Conservation (phyloP, 1,140 invertebrate species). For the Phthorimaea operculella region DNA sequence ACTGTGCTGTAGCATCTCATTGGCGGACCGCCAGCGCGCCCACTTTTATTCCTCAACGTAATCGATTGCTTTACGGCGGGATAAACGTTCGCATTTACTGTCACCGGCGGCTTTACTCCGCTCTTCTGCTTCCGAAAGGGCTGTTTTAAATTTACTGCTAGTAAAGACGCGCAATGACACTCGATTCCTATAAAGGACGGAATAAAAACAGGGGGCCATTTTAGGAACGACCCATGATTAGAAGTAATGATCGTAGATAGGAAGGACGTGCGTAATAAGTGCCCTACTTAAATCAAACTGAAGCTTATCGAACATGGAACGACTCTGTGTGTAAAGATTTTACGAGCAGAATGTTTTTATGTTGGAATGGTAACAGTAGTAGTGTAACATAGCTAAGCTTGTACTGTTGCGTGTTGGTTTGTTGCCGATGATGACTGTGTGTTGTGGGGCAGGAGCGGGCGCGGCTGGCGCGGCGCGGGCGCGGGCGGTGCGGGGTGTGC, state of each 20-base stretch:
- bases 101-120: conserved; percentile 40
- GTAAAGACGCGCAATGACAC: conserved; percentile 34
- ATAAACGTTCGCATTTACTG: conserved; percentile 51
- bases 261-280: too few species aligned
- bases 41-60: conserved; percentile 45
- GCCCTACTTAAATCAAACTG: too few species aligned
- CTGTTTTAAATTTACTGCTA: conserved; percentile 41
- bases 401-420: background rate
- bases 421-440: conserved; percentile 1
- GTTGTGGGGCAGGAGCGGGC: conserved; percentile 60
- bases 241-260: too few species aligned
- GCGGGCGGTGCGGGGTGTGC: conserved; percentile 47
- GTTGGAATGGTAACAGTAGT: too few species aligned
- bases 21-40: conserved; percentile 47
- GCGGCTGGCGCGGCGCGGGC: conserved; percentile 47
- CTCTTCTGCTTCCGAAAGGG: conserved; percentile 38
- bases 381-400: background rate
- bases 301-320: too few species aligned
- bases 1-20: conserved; percentile 32
- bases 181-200: conserved; percentile 20
- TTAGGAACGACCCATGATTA: too few species aligned
- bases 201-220: too few species aligned
- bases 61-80: conserved; percentile 51
- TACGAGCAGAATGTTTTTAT: too few species aligned
- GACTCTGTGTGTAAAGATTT: too few species aligned